Percentiles rank a stretch among this genome's conserved stretches.
Evolutionary conservation across 2,888 invertebrate genomes (phyloP).

Genomic region (Troides aeacus): DNA sequence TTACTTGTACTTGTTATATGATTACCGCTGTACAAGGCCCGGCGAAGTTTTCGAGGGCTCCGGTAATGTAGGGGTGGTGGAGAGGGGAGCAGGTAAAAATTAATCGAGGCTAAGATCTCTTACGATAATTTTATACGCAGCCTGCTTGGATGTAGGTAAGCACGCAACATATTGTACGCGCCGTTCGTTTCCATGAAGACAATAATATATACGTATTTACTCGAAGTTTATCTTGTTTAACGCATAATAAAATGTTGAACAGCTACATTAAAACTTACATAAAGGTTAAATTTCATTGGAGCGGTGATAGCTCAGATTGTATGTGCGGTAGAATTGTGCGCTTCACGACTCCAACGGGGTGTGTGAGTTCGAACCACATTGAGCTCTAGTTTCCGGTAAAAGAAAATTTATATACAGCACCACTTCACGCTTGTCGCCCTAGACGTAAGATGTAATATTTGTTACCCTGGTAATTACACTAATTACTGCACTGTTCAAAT

Average conservation of each 20-base stretch:
- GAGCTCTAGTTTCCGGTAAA: too few species aligned
- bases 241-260: neutral
- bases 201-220: neutral
- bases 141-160: neutral
- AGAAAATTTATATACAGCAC: too few species aligned
- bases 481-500: too few species aligned
- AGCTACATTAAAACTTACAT: too few species aligned
- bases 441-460: too few species aligned
- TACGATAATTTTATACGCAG: constrained; percentile 13
- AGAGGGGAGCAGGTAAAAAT: constrained; percentile 6
- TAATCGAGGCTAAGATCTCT: constrained; percentile 16
- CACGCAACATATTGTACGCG: constrained; percentile 8
- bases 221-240: neutral
- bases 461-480: too few species aligned
- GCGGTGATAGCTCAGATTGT: too few species aligned
- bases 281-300: too few species aligned
- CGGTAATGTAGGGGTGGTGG: neutral
- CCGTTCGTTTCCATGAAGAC: neutral
- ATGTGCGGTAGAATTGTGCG: too few species aligned
- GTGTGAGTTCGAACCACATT: too few species aligned
- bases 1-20: constrained; percentile 32
- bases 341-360: too few species aligned
- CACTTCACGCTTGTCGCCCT: too few species aligned
- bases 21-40: constrained; percentile 30
- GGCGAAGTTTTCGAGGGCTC: constrained; percentile 15